Percentiles rank a stretch among this genome's conserved stretches.
These are phyloP conservation scores for Euplagia quadripunctaria DNA, from an alignment of 2,888 invertebrate species.

Conservation along the genomic window DNA sequence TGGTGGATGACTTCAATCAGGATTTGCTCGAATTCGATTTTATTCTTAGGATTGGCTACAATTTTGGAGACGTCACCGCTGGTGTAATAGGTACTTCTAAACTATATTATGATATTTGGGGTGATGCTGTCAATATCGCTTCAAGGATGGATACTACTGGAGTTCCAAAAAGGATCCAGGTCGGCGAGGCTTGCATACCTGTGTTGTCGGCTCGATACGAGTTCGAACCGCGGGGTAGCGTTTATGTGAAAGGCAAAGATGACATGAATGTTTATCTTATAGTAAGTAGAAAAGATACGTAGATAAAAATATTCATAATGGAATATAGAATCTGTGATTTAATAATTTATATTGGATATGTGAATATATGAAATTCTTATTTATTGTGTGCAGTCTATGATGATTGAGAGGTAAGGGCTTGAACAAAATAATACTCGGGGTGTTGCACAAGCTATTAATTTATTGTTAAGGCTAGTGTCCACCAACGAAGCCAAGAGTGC, in stretches of 20 bases:
- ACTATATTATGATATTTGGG: constrained; percentile 99
- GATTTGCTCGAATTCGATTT: constrained; percentile 96
- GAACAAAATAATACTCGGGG: constrained; percentile 77
- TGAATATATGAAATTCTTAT: constrained; percentile 61
- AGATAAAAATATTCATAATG: constrained; percentile 59
- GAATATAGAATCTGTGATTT: constrained; percentile 86
- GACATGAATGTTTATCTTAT: constrained; percentile 96
- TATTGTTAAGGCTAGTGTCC: constrained; percentile 57
- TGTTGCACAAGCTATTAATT: constrained; percentile 71
- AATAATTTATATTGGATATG: constrained; percentile 70
- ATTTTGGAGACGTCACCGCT: constrained; percentile 98
- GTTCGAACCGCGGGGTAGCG: constrained; percentile 96
- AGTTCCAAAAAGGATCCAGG: constrained; percentile 93
- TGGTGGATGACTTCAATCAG: constrained; percentile 95
- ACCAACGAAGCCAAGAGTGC: not conserved
- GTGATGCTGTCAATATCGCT: constrained; percentile 99
- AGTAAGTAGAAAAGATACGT: constrained; percentile 84
- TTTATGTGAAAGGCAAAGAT: constrained; percentile 98
- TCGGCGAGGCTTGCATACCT: constrained; percentile 92
- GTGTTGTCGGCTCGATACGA: constrained; percentile 92
- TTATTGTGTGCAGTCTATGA: constrained; percentile 64
- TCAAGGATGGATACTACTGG: constrained; percentile 99
- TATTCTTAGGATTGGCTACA: constrained; percentile 95
- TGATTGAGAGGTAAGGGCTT: constrained; percentile 63
- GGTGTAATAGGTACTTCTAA: constrained; percentile 99